phyloP scores from a whole-genome alignment of 2,888 invertebrate genomes.

The Orthonychiurus folsomi region DNA sequence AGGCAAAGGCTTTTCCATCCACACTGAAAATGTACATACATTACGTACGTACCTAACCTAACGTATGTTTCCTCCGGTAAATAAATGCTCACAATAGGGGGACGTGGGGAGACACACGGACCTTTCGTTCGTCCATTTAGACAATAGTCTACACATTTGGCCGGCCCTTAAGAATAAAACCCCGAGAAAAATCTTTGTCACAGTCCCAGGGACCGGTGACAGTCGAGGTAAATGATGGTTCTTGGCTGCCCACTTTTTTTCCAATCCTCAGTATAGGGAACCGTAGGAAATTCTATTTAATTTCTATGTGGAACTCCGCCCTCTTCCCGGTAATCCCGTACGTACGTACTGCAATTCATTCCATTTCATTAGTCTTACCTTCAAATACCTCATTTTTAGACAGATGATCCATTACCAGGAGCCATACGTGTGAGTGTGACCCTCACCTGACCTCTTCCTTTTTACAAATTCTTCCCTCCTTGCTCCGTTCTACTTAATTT shows the following conservation, averaged over 20 bases:
- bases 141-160: too few relatives aligned
- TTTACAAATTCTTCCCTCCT: neutral
- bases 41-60: too few relatives aligned
- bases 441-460: neutral
- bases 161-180: too few relatives aligned
- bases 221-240: constrained; percentile 28
- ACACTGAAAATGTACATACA: too few relatives aligned
- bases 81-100: too few relatives aligned
- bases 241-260: constrained; percentile 14
- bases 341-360: neutral
- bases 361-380: neutral
- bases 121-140: too few relatives aligned
- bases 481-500: too few relatives aligned
- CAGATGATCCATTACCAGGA: neutral
- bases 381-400: neutral
- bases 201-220: too few relatives aligned
- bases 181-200: constrained; percentile 30
- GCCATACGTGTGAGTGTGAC: neutral
- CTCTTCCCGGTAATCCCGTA: neutral
- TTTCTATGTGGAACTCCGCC: neutral
- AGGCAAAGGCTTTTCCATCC: too few relatives aligned
- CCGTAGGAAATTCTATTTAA: constrained; percentile 4
- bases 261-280: constrained; percentile 1
- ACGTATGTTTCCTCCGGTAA: too few relatives aligned
- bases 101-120: too few relatives aligned